Percentiles rank a stretch among this genome's conserved stretches.
These are phyloP conservation scores for Archips xylosteana DNA, from an alignment of 2,888 invertebrate species.

Conservation along the genomic window DNA sequence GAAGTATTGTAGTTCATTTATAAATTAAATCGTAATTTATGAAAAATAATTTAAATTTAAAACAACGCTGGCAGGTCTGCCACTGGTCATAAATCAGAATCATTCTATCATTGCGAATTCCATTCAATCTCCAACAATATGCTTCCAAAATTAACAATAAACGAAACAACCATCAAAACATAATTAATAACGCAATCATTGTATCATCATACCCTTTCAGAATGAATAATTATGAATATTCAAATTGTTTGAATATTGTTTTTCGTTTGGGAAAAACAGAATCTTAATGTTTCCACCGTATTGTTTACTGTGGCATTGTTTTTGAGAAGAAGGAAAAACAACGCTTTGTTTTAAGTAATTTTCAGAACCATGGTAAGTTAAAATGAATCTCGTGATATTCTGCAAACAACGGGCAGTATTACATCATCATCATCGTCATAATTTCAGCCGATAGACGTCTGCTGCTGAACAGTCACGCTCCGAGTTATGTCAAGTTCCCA, in stretches of 20 bases:
- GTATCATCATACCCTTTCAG: conserved; percentile 36
- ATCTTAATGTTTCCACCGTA: conserved; percentile 30
- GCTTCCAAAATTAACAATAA: conserved; percentile 35
- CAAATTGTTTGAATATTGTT: conserved; percentile 50
- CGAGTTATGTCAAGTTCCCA: too few species aligned
- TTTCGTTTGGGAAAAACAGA: conserved; percentile 46
- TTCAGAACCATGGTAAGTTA: too few species aligned
- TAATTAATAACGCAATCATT: conserved; percentile 43
- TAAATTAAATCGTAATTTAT: too few species aligned
- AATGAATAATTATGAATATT: conserved; percentile 62
- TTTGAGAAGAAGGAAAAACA: conserved; percentile 18
- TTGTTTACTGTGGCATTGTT: conserved; percentile 34
- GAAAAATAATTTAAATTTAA: not conserved
- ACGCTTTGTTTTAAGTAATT: conserved; percentile 21
- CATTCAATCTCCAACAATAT: conserved; percentile 38
- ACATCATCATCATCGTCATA: too few species aligned
- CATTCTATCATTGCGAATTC: conserved; percentile 22
- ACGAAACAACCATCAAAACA: conserved; percentile 41
- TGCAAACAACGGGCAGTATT: too few species aligned
- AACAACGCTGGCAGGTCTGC: not conserved
- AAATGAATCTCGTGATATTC: not conserved
- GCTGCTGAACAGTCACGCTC: too few species aligned
- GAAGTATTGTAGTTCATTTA: too few species aligned
- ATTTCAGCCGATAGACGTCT: too few species aligned
- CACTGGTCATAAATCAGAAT: conserved; percentile 17